Evolutionary conservation across 2,888 invertebrate genomes (phyloP), one percentile per base, ranked within the genome.

Genomic region (Apodemia mormo): DNA sequence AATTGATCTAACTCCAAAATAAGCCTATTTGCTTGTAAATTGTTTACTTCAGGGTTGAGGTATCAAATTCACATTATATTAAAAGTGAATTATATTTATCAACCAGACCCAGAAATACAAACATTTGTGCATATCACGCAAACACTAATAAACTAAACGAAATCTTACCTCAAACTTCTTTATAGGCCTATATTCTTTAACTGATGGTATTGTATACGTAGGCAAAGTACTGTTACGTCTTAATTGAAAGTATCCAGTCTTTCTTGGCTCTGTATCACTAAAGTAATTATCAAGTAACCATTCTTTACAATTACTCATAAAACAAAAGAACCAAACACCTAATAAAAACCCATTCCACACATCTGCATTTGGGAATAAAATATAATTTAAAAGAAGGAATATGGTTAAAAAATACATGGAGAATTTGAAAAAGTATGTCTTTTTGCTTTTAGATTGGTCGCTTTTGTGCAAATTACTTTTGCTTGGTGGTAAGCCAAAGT

Each of bases 161-260:
- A 10, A 10, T 45, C 80, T 76, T 79, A 95, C 95, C 92, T 95
- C 95, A 81, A 91, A 94, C 83, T 95, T 95, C 70, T 94, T 92
- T 73, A 95, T 76, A 3, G 95, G 95, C 74, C 86, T 94, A 78
- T 95, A 94, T 79, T 96, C 96, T 77, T 95, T 94, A 22, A 94
- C 94, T 2, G 95, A 94, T 1, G 95, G 95, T 80, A 96, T 94
- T 74, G 95, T 94, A 70, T 95, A 87, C 0, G 90, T 80, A 0
- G 87, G 86, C 67, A 79, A 72, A 7, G 78, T 71, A 73, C 77
- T 83, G 68, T 78, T 85, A 1, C 83, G 79, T 68, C 87, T 88
- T 68, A 88, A 68, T 70, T 85, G 86, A 29, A 88, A 79, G 37
- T 81, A 80, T 45, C 79, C 79, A 1, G 75, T 74, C 54, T 77